Percentiles rank a stretch among this genome's conserved stretches.
These are phyloP conservation scores for Masticophis lateralis DNA, from an alignment of 2,797 vertebrate species.

Conservation along the genomic window DNA sequence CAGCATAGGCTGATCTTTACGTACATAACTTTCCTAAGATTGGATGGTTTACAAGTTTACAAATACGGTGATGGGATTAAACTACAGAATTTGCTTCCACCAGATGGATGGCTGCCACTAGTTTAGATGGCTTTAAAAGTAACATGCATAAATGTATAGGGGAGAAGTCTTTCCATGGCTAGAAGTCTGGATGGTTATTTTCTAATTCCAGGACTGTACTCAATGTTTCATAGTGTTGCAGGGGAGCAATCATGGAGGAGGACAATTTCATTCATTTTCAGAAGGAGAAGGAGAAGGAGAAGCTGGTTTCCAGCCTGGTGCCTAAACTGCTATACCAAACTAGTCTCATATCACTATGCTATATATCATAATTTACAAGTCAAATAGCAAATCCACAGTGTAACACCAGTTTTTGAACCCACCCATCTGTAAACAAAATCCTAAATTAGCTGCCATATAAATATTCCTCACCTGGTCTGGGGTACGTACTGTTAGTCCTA, in stretches of 20 bases:
- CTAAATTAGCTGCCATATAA: background rate
- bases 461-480: background rate
- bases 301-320: background rate
- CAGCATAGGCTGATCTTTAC: constrained; percentile 7
- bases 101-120: background rate
- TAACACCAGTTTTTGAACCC: background rate
- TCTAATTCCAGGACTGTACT: background rate
- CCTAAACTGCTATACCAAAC: background rate
- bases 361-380: background rate
- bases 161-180: background rate
- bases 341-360: background rate
- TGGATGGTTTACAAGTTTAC: constrained; percentile 13
- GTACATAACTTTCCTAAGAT: constrained; percentile 6
- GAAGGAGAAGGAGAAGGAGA: no score
- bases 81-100: background rate
- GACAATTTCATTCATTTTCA: background rate
- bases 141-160: background rate
- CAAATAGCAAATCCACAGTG: background rate
- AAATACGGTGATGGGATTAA: rapidly evolving
- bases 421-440: background rate
- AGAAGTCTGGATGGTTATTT: background rate
- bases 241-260: background rate
- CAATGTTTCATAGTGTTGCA: background rate
- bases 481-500: background rate
- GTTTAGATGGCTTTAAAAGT: background rate